Conservation (phyloP, 2,113 vertebrate species). For the Indicator indicator region DNA sequence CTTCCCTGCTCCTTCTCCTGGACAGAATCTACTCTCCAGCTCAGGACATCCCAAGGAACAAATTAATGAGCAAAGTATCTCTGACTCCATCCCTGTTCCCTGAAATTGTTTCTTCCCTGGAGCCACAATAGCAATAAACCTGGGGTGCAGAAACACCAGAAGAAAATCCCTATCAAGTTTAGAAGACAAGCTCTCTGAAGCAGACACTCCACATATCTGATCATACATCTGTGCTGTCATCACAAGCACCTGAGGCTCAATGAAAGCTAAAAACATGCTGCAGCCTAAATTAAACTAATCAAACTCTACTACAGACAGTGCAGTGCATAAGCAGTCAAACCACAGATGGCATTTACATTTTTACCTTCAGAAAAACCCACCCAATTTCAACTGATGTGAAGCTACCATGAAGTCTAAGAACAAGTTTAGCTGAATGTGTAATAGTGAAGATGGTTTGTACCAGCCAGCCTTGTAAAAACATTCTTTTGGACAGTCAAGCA, state of each 20-base stretch:
- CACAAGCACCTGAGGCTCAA: background rate
- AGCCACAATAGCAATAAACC: no score
- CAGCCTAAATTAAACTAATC: conserved; percentile 1
- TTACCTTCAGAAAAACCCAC: background rate
- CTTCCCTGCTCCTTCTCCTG: no score
- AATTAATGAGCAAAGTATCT: background rate
- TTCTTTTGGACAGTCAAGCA: background rate
- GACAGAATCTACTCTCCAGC: background rate
- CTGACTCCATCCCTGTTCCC: background rate
- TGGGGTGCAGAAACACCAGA: no score
- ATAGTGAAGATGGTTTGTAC: background rate
- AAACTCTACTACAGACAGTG: background rate
- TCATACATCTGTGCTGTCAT: background rate
- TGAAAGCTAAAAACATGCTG: background rate
- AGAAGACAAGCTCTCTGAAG: background rate
- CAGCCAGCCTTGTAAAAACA: background rate
- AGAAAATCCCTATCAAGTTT: background rate
- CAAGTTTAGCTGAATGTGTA: background rate
- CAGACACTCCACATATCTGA: background rate
- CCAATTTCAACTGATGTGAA: background rate
- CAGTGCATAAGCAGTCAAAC: background rate
- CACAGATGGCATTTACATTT: background rate
- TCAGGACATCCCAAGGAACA: background rate
- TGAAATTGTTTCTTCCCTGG: background rate
- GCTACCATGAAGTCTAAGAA: background rate